phyloP scores from a whole-genome alignment of 2,113 vertebrate genomes.

The Verasper variegatus region DNA sequence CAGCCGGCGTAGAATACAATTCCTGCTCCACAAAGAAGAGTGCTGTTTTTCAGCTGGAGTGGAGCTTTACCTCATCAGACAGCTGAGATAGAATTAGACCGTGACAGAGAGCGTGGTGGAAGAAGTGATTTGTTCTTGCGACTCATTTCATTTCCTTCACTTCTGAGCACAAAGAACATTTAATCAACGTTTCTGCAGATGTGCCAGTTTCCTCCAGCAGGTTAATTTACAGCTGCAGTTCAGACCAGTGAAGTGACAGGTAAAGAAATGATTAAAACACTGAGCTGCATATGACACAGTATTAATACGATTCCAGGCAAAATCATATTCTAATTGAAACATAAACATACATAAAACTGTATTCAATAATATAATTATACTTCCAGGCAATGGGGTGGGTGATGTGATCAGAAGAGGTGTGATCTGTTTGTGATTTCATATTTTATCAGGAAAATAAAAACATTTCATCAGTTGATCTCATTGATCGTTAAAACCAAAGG shows the following conservation, averaged over 20 bases:
- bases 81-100: constrained; percentile 42
- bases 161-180: neutral
- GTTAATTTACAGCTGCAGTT: too few relatives aligned
- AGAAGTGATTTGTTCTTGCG: neutral
- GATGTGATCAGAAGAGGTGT: too few relatives aligned
- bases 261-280: neutral
- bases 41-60: constrained; percentile 25
- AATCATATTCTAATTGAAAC: neutral
- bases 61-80: constrained; percentile 28
- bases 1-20: constrained; percentile 63
- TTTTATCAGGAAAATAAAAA: too few relatives aligned
- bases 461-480: too few relatives aligned
- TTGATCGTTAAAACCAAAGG: neutral
- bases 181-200: neutral
- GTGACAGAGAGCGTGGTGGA: neutral
- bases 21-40: constrained; percentile 77
- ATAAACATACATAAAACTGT: neutral
- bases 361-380: neutral
- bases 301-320: neutral
- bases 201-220: neutral
- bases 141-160: neutral
- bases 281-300: neutral
- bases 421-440: too few relatives aligned
- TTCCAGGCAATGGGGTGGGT: neutral
- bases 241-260: neutral